phyloP scores from a whole-genome alignment of 2,888 invertebrate genomes.

The Yponomeuta plumbellus region DNA sequence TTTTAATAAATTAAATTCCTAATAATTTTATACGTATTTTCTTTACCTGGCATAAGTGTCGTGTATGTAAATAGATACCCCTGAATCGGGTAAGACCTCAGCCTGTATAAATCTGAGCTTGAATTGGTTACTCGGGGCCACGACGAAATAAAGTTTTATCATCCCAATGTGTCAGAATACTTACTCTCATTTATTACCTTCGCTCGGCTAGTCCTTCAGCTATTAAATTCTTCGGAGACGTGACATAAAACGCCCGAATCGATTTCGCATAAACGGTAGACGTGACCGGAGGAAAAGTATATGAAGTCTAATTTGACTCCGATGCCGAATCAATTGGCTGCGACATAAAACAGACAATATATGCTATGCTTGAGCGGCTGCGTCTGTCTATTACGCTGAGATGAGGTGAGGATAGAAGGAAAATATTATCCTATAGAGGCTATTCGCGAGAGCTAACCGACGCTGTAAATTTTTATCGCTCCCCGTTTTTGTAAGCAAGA shows the following conservation, averaged over 20 bases:
- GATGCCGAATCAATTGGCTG: constrained; percentile 36
- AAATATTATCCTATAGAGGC: neutral
- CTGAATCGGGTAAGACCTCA: no score
- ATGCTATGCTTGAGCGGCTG: neutral
- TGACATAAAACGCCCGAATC: constrained; percentile 70
- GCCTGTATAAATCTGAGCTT: no score
- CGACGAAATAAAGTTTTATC: constrained; percentile 47
- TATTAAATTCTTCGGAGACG: constrained; percentile 71
- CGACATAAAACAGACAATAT: constrained; percentile 20
- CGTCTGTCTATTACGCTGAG: neutral
- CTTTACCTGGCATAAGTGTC: no score
- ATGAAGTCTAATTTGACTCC: constrained; percentile 53
- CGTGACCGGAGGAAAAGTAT: constrained; percentile 60
- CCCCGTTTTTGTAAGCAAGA: neutral
- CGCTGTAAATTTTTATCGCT: neutral
- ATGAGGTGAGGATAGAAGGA: neutral
- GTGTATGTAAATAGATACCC: no score
- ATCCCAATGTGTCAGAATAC: constrained; percentile 11
- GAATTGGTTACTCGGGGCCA: neutral
- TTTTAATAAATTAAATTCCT: no score
- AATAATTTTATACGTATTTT: no score
- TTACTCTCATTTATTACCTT: constrained; percentile 63
- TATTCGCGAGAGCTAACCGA: neutral
- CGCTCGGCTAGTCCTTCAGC: constrained; percentile 65
- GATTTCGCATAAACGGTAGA: constrained; percentile 74